Evolutionary conservation across 2,797 vertebrate species (phyloP), one percentile per base, ranked within the genome.

Genomic region (Helostoma temminkii): DNA sequence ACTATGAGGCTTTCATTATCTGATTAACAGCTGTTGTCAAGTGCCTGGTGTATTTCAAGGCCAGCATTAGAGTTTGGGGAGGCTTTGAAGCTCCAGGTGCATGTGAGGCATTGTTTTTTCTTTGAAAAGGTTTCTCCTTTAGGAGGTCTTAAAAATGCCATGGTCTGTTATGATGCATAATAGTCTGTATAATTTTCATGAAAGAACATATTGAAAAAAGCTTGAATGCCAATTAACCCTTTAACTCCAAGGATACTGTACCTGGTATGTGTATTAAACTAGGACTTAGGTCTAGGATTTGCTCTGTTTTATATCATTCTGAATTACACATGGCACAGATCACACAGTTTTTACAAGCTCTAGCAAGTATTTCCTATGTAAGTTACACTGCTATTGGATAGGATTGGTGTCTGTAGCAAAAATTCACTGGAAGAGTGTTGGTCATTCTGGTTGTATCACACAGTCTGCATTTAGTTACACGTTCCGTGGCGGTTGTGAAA

Each of bases 1-100:
- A 90, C 86, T 72, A 60, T 28, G 64, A 78, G 83, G 76, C 76
- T 91, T 91, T 89, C 81, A 89, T 92, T 88, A 92, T 91, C 84
- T 92, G 91, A 93, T 91, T 91, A 94, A 93, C 86, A 91, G 77
- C 89, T 88, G 89, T 85, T 93, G 88, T 92, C 88, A 92, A 88
- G 82, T 75, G 73, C 76, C 90, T 90, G 88, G 82, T 89, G 82
- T 90, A 86, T 92, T 92, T 92, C 90, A 91, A 78, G 69, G 80
- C 76, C 68, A 74, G 76, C 89, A 89, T 83, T 86, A 74, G 71
- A 74, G 74, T 81, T 89, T 80, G 62, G 43, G n/a, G 48, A 50
- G 74, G 58, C 89, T 92, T 90, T 91, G 83, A 91, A 90, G 79
- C 71, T 71, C 87, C 90, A 92, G 91, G 88, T 92, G 90, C 89